Base-by-base conservation (phyloP, 2,888 invertebrate genomes). In the Acanthoscelides obtectus region DNA sequence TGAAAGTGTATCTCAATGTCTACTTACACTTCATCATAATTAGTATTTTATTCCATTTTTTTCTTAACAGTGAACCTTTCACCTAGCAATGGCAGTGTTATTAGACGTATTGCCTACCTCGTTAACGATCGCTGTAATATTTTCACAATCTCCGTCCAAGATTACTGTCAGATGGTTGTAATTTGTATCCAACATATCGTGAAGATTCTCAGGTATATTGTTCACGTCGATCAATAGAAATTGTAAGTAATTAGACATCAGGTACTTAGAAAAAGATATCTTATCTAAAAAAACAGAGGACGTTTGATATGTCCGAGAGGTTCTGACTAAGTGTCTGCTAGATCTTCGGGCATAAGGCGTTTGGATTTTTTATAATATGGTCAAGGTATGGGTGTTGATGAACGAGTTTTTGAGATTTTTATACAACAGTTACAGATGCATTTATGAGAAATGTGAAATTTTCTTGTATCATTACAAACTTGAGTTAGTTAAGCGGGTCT, bases 101-200 rank as follows among this genome's bases (percentile, higher is more conserved):
- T 45, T 45, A 25, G 25, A 25, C 17, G 45, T 12, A 45, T 45
- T 45, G 80, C 81, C 68, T 74, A 80, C 81, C 68, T 74, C 72
- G 45, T 75, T 74, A 17, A 80, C 67, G 67, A 79, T 72, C 6
- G 66, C 22, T 64, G 73, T 69, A 1, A 74, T 68, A n/a, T 77
- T 74, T 66, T 71, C 67, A 74, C 80, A 81, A 72, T 80, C 78
- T 0, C 76, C 78, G 71, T 80, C 80, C 6, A 80, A 25, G 63
- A 81, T 69, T n/a, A 81, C 75, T 21, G 76, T 78, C 25, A 78
- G 72, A 73, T 77, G 75, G 64, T 73, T 72, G 72, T 76, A 72
- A 22, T 73, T 71, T 66, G 66, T 75, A 21, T 64, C n/a, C 64
- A 75, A 45, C 2, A 69, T 67, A 21, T 63, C 67, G 20, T 72